Evolutionary conservation across 2,888 invertebrate species (phyloP).

Genomic region (Drosophila borborema): DNA sequence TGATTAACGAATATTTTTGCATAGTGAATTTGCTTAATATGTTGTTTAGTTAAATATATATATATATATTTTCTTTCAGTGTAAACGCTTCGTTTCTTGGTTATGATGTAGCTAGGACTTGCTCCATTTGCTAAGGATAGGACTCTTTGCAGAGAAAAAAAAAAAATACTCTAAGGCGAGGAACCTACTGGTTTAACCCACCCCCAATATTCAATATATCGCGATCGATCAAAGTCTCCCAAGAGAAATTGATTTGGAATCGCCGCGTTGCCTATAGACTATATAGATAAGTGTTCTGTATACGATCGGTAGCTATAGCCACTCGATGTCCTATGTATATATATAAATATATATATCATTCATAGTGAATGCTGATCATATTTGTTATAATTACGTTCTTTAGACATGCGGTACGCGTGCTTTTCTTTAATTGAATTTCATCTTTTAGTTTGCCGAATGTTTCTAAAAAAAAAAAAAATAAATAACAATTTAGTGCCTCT

Average conservation of each 20-base stretch:
- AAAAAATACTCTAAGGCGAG: constrained; percentile 13
- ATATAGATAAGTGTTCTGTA: constrained; percentile 9
- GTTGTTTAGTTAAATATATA: constrained; percentile 4
- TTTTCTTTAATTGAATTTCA: constrained; percentile 9
- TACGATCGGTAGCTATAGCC: constrained; percentile 1
- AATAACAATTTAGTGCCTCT: constrained; percentile 45
- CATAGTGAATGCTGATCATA: constrained; percentile 11
- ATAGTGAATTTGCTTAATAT: constrained; percentile 26
- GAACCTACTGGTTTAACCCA: constrained; percentile 25
- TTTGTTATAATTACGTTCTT: constrained; percentile 4
- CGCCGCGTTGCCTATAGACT: constrained; percentile 27
- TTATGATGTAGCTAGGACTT: constrained; percentile 25
- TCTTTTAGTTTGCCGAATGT: not conserved
- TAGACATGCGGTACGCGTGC: constrained; percentile 1
- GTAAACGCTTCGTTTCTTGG: constrained; percentile 16
- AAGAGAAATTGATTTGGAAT: constrained; percentile 14
- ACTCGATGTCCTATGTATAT: constrained; percentile 2
- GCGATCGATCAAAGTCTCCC: constrained; percentile 34
- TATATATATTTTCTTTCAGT: constrained; percentile 7
- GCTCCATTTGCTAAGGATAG: constrained; percentile 14
- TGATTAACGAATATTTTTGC: constrained; percentile 35
- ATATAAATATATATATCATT: not conserved
- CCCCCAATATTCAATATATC: constrained; percentile 22
- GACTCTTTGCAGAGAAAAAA: constrained; percentile 13
- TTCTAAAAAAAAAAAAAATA: constrained; percentile 8